Evolutionary conservation across 2,797 vertebrate species (phyloP).

Genomic region (Potorous gilbertii): DNA sequence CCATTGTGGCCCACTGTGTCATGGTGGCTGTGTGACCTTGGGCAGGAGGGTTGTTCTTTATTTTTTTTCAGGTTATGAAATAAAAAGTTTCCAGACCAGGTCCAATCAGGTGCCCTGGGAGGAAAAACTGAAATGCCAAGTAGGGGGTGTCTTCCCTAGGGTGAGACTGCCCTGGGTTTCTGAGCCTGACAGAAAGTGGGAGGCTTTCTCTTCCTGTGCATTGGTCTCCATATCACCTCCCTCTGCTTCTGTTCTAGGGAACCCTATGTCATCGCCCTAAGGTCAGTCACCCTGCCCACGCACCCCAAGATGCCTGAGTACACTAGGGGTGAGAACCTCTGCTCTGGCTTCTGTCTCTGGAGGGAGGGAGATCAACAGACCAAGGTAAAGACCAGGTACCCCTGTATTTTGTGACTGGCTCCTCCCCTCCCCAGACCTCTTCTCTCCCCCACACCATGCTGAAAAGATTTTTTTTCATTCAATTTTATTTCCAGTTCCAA

Average conservation of each 20-base stretch:
- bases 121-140: background rate
- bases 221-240: background rate
- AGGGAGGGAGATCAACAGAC: conserved; percentile 87
- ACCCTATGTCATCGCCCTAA: conserved; percentile 94
- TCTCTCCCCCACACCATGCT: background rate
- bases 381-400: conserved; percentile 86
- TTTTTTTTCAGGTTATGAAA: background rate
- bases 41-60: background rate
- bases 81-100: background rate
- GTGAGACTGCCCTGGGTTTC: background rate
- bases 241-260: conserved; percentile 85
- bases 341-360: conserved; percentile 95
- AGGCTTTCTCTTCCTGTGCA: background rate
- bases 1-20: background rate
- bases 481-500: background rate
- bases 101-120: background rate
- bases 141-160: no score
- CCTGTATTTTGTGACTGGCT: background rate
- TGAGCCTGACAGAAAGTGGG: background rate
- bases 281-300: conserved; percentile 93
- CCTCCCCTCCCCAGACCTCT: background rate
- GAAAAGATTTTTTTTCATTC: background rate
- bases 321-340: conserved; percentile 92
- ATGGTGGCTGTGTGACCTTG: background rate
- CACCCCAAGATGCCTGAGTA: conserved; percentile 85